Base-by-base conservation (phyloP, 1,140 invertebrate species). In the Nomia melanderi region DNA sequence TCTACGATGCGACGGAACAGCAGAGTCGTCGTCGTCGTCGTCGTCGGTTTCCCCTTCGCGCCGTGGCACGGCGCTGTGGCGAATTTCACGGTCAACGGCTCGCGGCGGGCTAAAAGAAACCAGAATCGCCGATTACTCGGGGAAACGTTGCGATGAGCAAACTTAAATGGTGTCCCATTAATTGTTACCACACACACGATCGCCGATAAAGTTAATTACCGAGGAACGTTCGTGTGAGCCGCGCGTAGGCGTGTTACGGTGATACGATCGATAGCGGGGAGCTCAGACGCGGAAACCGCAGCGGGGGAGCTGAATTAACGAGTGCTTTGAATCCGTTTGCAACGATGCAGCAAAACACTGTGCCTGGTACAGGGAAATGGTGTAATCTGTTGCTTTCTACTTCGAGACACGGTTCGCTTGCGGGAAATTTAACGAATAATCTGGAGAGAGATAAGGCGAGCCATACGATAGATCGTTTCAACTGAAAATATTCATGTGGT, bases 61-160 rank as follows among this genome's bases (percentile, higher is more conserved):
- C n/a, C n/a, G n/a, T n/a, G n/a, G 39, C 33, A 36, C 33, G 3
- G 33, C 8, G 3, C 33, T 36, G 2, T 50, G 23, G 29, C 27
- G 41, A 69, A 73, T 73, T 79, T 82, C 57, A 65, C 17, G 63
- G 53, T 69, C 29, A 41, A 11, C 56, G 59, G 20, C n/a, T 31
- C 14, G 53, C 53, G 6, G 23, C 50, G 1, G 9, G 23, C n/a
- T 36, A 53, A 41, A 23, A 9, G 9, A 20, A 12, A 69, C 11
- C 27, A 62, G 65, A 44, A 72, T 78, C 33, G 2, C 0, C 12
- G 25, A 53, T 23, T 4, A 3, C 5, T 0, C 0, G n/a, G 33
- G 8, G 8, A 20, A 44, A 71, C 31, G 36, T 54, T 60, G 31
- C 2, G 3, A 33, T 60, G 53, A 54, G 70, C 39, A 39, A 23